Evolutionary conservation across 2,888 invertebrate genomes (phyloP).

Genomic region (Microplitis deprimator): DNA sequence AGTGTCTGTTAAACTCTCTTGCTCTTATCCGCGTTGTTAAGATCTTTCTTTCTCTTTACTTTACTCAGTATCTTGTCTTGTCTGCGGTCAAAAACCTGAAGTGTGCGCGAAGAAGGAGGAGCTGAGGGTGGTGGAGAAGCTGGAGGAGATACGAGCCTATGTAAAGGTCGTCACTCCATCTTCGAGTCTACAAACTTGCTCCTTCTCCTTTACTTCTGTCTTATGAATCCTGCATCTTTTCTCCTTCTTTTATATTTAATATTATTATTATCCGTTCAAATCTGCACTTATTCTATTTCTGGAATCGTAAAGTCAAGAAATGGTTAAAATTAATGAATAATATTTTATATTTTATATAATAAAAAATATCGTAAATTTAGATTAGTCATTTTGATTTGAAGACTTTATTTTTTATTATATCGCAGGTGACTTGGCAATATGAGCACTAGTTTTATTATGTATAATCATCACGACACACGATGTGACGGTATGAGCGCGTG

Average conservation of each 20-base stretch:
- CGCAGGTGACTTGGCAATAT: conserved; percentile 8
- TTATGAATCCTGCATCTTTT: not conserved
- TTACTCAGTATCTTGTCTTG: not conserved
- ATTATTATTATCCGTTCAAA: too few species aligned
- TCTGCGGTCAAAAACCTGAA: conserved; percentile 18
- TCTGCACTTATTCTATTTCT: too few species aligned
- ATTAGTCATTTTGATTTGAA: too few species aligned
- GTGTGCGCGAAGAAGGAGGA: conserved; percentile 4
- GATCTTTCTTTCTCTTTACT: conserved; percentile 3
- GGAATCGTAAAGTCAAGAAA: too few species aligned
- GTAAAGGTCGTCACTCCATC: not conserved
- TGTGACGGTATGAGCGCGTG: not conserved
- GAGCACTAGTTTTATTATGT: conserved; percentile 6
- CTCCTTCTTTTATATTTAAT: not conserved
- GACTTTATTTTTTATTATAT: not conserved
- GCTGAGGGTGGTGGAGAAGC: not conserved
- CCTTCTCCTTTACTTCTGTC: not conserved
- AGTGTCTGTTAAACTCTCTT: not conserved
- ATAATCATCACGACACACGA: conserved; percentile 2
- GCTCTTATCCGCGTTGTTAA: not conserved
- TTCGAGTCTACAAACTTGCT: not conserved
- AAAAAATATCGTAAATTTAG: too few species aligned
- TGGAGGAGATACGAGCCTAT: not conserved
- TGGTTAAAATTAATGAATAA: too few species aligned
- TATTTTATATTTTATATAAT: too few species aligned